A percentile compares a stretch with the other conserved stretches of the same genome.
These are phyloP conservation scores for Cydia amplana DNA, from an alignment of 1,140 invertebrate species.

Conservation along the genomic window DNA sequence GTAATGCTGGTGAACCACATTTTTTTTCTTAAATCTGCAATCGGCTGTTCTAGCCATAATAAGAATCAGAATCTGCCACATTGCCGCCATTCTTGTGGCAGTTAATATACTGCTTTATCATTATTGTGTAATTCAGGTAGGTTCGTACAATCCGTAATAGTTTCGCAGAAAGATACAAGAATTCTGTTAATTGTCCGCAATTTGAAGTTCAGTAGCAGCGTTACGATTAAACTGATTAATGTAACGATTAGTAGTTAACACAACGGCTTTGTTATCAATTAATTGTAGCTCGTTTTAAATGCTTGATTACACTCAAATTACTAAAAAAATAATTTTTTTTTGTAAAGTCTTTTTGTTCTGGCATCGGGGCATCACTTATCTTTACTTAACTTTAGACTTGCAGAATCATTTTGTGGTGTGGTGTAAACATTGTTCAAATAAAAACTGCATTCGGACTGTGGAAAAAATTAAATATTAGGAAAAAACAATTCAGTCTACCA, in stretches of 20 bases:
- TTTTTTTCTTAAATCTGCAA: too few species aligned
- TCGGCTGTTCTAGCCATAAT: too few species aligned
- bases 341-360: not conserved
- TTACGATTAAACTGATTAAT: not conserved
- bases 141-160: not conserved
- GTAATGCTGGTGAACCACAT: too few species aligned
- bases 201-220: conserved; percentile 9
- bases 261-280: not conserved
- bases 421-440: not conserved
- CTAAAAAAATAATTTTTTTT: not conserved
- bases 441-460: not conserved
- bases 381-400: not conserved
- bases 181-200: conserved; percentile 2
- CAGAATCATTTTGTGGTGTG: not conserved
- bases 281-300: not conserved
- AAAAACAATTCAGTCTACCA: not conserved
- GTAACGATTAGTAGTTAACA: not conserved
- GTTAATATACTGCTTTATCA: not conserved
- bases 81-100: not conserved
- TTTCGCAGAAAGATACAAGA: conserved; percentile 4
- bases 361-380: not conserved
- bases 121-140: not conserved
- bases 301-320: too few species aligned
- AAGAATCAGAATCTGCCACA: too few species aligned
- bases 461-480: not conserved